phyloP scores from a whole-genome alignment of 2,113 vertebrate genomes.

The Chrysochloris asiatica region DNA sequence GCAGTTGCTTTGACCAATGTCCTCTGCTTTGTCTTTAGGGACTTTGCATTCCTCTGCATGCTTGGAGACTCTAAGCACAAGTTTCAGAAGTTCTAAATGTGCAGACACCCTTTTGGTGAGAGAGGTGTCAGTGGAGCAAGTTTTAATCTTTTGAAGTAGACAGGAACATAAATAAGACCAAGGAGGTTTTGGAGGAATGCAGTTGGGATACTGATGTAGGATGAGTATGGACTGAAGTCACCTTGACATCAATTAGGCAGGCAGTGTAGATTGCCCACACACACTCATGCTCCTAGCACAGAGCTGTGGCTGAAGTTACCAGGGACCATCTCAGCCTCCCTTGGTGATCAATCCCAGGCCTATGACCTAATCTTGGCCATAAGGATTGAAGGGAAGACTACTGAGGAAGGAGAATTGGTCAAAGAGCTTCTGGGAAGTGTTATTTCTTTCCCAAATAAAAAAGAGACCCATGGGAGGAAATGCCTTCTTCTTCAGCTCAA shows the following conservation, averaged over 20 bases:
- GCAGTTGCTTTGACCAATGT: background rate
- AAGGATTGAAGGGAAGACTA: background rate
- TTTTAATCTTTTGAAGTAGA: background rate
- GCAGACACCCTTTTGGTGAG: background rate
- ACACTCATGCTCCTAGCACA: too few relatives aligned
- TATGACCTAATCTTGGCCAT: background rate
- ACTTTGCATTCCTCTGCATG: background rate
- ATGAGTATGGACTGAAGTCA: background rate
- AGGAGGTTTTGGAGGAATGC: background rate
- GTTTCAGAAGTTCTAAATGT: background rate
- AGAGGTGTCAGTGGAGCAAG: background rate
- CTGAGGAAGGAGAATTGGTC: background rate
- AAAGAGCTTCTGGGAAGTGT: background rate
- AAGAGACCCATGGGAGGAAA: background rate
- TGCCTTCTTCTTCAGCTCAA: background rate
- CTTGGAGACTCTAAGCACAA: background rate
- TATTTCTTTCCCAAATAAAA: background rate
- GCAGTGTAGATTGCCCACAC: accelerated
- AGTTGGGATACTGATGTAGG: background rate
- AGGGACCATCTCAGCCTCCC: background rate
- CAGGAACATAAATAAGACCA: background rate
- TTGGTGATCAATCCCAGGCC: background rate
- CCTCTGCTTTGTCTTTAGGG: background rate
- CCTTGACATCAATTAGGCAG: background rate
- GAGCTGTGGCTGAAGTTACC: background rate